phyloP scores from a whole-genome alignment of 2,113 vertebrate species.

The Rhizomys pruinosus region DNA sequence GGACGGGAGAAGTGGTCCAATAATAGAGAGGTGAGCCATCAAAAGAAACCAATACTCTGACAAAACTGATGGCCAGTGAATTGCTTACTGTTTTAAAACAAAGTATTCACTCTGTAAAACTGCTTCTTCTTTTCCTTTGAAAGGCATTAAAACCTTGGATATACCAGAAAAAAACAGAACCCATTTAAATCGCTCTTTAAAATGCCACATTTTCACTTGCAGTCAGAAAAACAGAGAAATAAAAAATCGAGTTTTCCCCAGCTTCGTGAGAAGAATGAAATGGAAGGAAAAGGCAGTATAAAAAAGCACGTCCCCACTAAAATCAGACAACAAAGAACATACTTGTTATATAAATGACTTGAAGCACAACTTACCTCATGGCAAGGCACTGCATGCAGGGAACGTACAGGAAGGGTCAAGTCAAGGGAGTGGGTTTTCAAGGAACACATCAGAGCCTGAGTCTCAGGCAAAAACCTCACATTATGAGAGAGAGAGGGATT shows the following conservation, averaged over 20 bases:
- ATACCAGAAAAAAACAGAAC: constrained; percentile 26
- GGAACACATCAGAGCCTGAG: constrained; percentile 61
- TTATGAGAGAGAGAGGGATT: not conserved
- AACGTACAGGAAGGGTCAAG: not conserved
- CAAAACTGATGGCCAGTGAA: constrained; percentile 13
- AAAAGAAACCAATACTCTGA: constrained; percentile 39
- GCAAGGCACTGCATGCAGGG: constrained; percentile 32
- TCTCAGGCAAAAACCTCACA: constrained; percentile 46
- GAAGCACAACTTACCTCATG: constrained; percentile 80
- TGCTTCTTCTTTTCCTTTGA: not conserved
- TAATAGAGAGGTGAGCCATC: constrained; percentile 56
- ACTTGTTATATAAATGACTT: constrained; percentile 48
- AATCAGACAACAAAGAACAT: constrained; percentile 39
- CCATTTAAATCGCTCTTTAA: constrained; percentile 32
- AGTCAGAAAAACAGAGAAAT: constrained; percentile 12
- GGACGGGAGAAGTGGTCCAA: constrained; percentile 38
- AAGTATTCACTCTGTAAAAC: constrained; percentile 37
- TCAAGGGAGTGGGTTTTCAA: constrained; percentile 6
- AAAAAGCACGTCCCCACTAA: constrained; percentile 35
- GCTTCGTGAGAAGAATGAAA: not conserved
- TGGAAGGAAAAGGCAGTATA: not conserved
- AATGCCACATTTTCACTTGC: not conserved
- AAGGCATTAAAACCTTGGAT: constrained; percentile 56
- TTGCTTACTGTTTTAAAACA: constrained; percentile 49
- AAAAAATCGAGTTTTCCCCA: not conserved